phyloP scores from a whole-genome alignment of 2,113 vertebrate species.

The Polypterus senegalus region DNA sequence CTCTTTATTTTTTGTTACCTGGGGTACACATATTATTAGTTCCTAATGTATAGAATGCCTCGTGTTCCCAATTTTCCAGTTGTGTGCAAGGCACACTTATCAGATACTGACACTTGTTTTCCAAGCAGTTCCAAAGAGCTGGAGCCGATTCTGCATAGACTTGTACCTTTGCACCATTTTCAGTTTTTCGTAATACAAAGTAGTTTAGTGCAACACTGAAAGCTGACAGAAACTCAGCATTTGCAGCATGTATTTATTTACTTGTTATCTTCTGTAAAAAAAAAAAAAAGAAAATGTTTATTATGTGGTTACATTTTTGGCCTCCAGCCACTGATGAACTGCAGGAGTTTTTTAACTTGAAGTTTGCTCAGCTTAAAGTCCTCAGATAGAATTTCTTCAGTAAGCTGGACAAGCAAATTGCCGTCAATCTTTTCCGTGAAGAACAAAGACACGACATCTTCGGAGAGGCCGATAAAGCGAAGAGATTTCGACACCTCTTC shows the following conservation, averaged over 20 bases:
- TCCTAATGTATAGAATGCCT: slow-evolving; percentile 13
- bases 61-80: slow-evolving; percentile 40
- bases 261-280: slow-evolving; percentile 19
- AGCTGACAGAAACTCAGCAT: slow-evolving; percentile 35
- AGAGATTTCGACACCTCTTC: slow-evolving; percentile 87
- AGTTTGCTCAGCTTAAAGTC: slow-evolving; percentile 96
- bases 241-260: slow-evolving; percentile 17
- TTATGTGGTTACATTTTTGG: slow-evolving; percentile 71
- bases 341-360: slow-evolving; percentile 93
- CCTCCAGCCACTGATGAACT: slow-evolving; percentile 94
- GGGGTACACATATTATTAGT: slow-evolving; percentile 15
- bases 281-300: slow-evolving; percentile 8
- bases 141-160: slow-evolving; percentile 64
- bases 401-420: slow-evolving; percentile 87
- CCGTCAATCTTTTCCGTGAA: slow-evolving; percentile 90
- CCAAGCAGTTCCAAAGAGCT: slow-evolving; percentile 49
- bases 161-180: slow-evolving; percentile 52
- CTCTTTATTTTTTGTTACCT: slow-evolving; percentile 15
- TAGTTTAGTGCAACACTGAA: slow-evolving; percentile 62
- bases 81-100: slow-evolving; percentile 60
- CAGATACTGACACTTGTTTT: slow-evolving; percentile 46
- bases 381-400: slow-evolving; percentile 87
- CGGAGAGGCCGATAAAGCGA: slow-evolving; percentile 82
- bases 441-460: slow-evolving; percentile 76
- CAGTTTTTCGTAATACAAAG: slow-evolving; percentile 34